Base-by-base conservation (phyloP, 1,140 invertebrate species). In the Atta texana region DNA sequence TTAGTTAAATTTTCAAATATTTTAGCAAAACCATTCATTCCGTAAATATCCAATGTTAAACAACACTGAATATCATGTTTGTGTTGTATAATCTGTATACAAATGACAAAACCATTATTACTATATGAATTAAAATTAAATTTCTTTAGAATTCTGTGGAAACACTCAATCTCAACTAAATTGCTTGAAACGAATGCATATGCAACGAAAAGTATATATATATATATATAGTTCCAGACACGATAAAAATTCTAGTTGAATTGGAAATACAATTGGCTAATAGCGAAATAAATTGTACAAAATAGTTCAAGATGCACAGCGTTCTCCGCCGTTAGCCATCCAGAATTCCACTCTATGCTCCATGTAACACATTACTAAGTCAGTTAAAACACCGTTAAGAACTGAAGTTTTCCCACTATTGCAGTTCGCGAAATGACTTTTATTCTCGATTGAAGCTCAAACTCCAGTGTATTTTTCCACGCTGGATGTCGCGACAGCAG, bases 401-500 rank as follows among this genome's bases (percentile, higher is more conserved):
- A 14, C 64, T 34, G 5, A 69, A 81, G 51, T 57, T 69, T 39
- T 55, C 31, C 31, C 34, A 31, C 49, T 55, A 78, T 28, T 64
- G 59, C 51, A 39, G 59, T 68, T 53, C 14, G 77, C 63, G 49
- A 49, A 31, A 61, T 59, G 34, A 82, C 28, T 61, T 82, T 82
- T 72, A 61, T 82, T 71, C 49, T 28, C 49, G 63, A 81, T 74
- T 57, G 18, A 74, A 18, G 34, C 34, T 44, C 68, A 53, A 72
- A 69, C 77, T 55, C 14, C 49, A n/a, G 5, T 14, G 53, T 82
- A 51, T 82, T 72, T 59, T 55, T 78, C 75, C 75, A 59, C 64
- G 64, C 51, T 28, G 53, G 78, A 21, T 21, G 44, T 80, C 68
- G 78, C 68, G 80, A 69, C 66, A 49, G 55, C 49, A 51, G 21